Conservation (phyloP, 2,888 invertebrate species). For the Drosophila borborema region DNA sequence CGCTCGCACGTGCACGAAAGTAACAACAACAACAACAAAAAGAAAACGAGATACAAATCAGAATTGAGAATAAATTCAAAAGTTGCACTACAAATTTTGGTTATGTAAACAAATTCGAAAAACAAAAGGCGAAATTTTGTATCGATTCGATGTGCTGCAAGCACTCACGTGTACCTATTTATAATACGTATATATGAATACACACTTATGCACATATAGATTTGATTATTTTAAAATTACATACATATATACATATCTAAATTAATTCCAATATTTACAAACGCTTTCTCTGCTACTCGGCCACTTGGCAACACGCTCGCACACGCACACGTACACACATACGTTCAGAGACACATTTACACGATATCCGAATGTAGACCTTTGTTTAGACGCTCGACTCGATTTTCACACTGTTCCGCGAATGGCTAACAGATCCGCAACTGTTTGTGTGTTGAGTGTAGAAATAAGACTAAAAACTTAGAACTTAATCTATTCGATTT, state of each 20-base stretch:
- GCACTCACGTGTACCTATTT: slow-evolving; percentile 17
- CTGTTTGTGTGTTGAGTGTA: background rate
- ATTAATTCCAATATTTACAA: background rate
- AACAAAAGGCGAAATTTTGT: slow-evolving; percentile 9
- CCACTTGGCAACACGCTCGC: slow-evolving; percentile 7
- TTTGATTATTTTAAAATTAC: background rate
- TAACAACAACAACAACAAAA: background rate
- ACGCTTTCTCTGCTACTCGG: slow-evolving; percentile 15
- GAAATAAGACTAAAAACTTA: background rate
- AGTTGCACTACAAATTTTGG: slow-evolving; percentile 27
- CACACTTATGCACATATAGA: background rate
- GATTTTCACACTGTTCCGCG: slow-evolving; percentile 55
- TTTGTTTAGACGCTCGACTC: slow-evolving; percentile 35
- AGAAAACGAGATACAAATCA: slow-evolving; percentile 8
- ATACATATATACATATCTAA: background rate
- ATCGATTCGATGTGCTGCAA: slow-evolving; percentile 5
- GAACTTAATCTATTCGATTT: slow-evolving; percentile 2
- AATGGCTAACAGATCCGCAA: slow-evolving; percentile 12
- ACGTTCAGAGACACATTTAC: background rate
- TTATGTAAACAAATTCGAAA: slow-evolving; percentile 49
- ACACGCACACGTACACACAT: slow-evolving; percentile 3
- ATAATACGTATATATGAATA: background rate
- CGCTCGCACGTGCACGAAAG: slow-evolving; percentile 27
- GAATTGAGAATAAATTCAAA: slow-evolving; percentile 5
- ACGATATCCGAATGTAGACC: slow-evolving; percentile 2